Conservation (phyloP, 2,113 vertebrate genomes). For the Colistium nudipinnis region DNA sequence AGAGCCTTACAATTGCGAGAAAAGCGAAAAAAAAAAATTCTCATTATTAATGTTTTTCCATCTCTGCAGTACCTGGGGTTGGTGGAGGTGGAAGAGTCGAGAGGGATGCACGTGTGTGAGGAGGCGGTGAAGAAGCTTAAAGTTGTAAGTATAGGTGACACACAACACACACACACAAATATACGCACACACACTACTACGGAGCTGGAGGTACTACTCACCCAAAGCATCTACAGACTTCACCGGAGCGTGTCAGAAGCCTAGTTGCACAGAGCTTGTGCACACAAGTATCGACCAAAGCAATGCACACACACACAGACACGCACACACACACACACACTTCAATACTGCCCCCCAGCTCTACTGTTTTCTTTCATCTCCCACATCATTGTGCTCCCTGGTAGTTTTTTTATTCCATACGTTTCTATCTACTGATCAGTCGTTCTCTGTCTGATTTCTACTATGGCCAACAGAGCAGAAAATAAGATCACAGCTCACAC, state of each 20-base stretch:
- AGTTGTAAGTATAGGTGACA: slow-evolving; percentile 81
- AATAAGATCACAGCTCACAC: slow-evolving; percentile 29
- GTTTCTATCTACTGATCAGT: slow-evolving; percentile 27
- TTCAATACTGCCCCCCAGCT: slow-evolving; percentile 3
- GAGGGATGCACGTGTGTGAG: slow-evolving; percentile 95
- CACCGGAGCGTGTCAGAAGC: slow-evolving; percentile 39
- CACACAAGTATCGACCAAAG: slow-evolving; percentile 16
- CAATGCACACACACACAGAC: slow-evolving; percentile 10
- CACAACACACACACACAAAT: slow-evolving; percentile 1
- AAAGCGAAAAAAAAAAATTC: too few species aligned
- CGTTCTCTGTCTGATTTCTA: slow-evolving; percentile 6
- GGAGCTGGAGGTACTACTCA: slow-evolving; percentile 1
- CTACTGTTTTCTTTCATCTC: slow-evolving; percentile 38
- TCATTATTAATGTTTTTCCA: background rate
- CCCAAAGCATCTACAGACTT: slow-evolving; percentile 19
- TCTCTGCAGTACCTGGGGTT: slow-evolving; percentile 87
- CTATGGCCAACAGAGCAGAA: slow-evolving; percentile 21
- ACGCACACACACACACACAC: slow-evolving; percentile 17
- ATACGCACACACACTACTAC: slow-evolving; percentile 20
- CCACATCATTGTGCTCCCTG: background rate
- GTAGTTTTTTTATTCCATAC: slow-evolving; percentile 10
- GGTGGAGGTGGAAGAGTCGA: slow-evolving; percentile 93
- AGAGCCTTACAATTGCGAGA: too few species aligned
- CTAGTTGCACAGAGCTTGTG: background rate
- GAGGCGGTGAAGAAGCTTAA: slow-evolving; percentile 94